These are phyloP conservation scores for Trinorchestia longiramus DNA, from an alignment of 1,140 invertebrate species.

Conservation along the genomic window DNA sequence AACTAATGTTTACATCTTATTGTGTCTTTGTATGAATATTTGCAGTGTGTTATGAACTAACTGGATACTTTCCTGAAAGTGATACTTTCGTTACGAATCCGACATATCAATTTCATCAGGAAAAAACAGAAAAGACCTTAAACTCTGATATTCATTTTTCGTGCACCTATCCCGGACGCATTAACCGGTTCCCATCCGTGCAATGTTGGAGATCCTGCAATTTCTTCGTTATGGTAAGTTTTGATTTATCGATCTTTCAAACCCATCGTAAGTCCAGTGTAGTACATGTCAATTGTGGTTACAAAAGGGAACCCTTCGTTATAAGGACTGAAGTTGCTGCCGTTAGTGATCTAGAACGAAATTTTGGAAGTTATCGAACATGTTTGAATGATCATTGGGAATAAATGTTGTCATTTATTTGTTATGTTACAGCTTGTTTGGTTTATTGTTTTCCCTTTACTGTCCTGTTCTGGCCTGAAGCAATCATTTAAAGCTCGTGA, in stretches of 20 bases:
- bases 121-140: neutral
- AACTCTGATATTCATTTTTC: neutral
- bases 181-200: neutral
- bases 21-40: neutral
- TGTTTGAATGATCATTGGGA: neutral
- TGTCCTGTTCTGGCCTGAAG: neutral
- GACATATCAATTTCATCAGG: neutral
- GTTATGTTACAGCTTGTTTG: neutral
- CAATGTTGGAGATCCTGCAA: constrained; percentile 36
- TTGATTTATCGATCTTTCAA: neutral
- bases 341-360: neutral
- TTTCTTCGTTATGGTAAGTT: constrained; percentile 39
- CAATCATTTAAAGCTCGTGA: too few relatives aligned
- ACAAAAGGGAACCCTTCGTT: neutral
- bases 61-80: neutral
- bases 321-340: neutral
- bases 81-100: neutral
- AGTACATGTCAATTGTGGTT: neutral
- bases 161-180: neutral
- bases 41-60: neutral
- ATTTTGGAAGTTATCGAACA: neutral
- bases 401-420: neutral
- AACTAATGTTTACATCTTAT: neutral
- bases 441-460: neutral
- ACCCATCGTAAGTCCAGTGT: neutral